These are phyloP conservation scores for Chelonia mydas DNA, from an alignment of 2,797 vertebrate species.

Conservation along the genomic window DNA sequence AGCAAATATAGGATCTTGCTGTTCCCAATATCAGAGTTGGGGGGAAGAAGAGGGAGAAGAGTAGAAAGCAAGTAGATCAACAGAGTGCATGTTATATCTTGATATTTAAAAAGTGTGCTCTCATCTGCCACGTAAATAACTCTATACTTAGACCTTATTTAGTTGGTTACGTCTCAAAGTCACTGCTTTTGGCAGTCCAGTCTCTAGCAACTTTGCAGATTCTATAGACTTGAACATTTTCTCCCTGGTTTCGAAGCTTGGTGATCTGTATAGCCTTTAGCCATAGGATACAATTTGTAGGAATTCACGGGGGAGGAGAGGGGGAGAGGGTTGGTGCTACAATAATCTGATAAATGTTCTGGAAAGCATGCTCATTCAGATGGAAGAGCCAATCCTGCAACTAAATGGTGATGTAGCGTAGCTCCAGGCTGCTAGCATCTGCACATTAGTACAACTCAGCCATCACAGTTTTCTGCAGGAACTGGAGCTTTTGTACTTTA, in stretches of 20 bases:
- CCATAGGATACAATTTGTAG: constrained; percentile 42
- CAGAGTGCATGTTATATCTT: constrained; percentile 27
- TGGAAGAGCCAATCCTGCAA: constrained; percentile 71
- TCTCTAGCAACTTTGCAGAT: background rate
- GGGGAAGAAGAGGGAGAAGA: constrained; percentile 38
- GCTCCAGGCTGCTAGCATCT: constrained; percentile 73
- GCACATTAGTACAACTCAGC: constrained; percentile 34
- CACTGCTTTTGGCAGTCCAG: background rate
- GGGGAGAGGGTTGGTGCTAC: constrained; percentile 67
- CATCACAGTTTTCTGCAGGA: background rate
- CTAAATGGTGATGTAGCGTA: constrained; percentile 60
- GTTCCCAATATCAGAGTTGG: constrained; percentile 20
- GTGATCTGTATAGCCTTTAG: constrained; percentile 68
- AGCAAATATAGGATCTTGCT: background rate
- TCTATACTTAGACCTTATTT: background rate
- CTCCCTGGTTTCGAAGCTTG: background rate
- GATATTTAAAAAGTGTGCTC: constrained; percentile 25
- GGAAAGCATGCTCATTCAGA: constrained; percentile 77
- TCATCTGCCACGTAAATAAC: background rate
- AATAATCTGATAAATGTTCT: constrained; percentile 80
- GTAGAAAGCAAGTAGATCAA: constrained; percentile 46
- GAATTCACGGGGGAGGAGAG: constrained; percentile 49
- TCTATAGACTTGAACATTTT: background rate
- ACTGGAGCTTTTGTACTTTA: background rate
- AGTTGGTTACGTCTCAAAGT: background rate